Evolutionary conservation across 2,888 invertebrate genomes (phyloP), one percentile per base, ranked within the genome.

Genomic region (Orthosia gracilis): DNA sequence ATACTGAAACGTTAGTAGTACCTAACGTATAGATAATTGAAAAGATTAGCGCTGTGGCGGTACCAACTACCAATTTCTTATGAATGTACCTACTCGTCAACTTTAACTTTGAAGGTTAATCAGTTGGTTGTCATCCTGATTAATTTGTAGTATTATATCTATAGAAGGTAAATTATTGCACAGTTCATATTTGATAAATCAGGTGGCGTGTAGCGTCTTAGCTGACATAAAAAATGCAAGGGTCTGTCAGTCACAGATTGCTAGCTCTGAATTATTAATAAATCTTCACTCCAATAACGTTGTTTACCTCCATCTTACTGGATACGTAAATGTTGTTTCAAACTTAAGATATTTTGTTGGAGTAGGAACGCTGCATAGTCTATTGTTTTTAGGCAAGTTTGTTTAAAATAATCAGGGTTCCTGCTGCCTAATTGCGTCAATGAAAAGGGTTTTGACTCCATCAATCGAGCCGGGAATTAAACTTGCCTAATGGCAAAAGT

Each of bases 141-240:
- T n/a, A n/a, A n/a, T n/a, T n/a, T n/a, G 40, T 40, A 31, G 5
- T 26, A 47, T 63, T 50, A 17, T 18, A 12, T 55, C 23, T 15
- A 55, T 23, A 55, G 54, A 15, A 55, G 4, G 54, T 54, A 55
- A 55, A 55, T 4, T 23, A 21, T 47, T 18, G 47, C 23, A 11
- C 3, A 63, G 54, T 68, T 26, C 59, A 71, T 47, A 68, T 73
- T 71, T 58, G 47, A 61, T 59, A 59, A 45, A 69, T 64, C 45
- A 50, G 65, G 45, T 68, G 64, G 21, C 31, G 26, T 68, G 71
- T 72, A 61, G 12, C 26, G 31, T 62, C 11, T 69, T 54, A 68
- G 62, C 47, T 70, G 40, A 70, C 54, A 82, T 84, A 59, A 80
- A 85, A 79, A 61, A 85, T 84, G 84, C 76, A 86, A 69, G 49